phyloP scores from a whole-genome alignment of 92 coral and sea anemone genomes.

The Epizoanthus fatuus region DNA sequence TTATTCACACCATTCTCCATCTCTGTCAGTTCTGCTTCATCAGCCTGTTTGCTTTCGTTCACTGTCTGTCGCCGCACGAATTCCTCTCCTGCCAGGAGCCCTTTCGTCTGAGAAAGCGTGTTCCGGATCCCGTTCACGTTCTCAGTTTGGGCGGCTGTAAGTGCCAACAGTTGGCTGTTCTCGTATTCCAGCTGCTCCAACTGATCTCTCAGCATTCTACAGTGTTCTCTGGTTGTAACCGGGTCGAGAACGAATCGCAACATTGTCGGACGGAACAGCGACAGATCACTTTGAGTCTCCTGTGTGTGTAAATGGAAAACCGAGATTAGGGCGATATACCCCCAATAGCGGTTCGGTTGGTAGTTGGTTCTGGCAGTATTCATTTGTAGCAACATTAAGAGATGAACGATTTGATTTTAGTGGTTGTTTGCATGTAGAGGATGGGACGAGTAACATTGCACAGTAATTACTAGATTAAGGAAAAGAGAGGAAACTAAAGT shows the following conservation, averaged over 20 bases:
- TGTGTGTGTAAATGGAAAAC: neutral
- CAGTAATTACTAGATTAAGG: too few species aligned
- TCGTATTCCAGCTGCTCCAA: slow-evolving; percentile 11
- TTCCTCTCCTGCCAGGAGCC: neutral
- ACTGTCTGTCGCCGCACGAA: neutral
- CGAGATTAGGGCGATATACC: too few species aligned
- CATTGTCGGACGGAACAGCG: neutral
- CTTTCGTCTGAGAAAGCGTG: too few species aligned
- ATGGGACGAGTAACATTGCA: too few species aligned
- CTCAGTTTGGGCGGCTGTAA: neutral
- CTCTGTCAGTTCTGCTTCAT: neutral
- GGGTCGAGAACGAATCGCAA: slow-evolving; percentile 3
- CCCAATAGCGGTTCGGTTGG: too few species aligned
- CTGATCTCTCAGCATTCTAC: slow-evolving; percentile 6
- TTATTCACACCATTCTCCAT: too few species aligned
- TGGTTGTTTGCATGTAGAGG: too few species aligned
- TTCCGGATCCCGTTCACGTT: neutral
- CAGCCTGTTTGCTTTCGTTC: neutral
- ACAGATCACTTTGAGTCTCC: slow-evolving; percentile 1
- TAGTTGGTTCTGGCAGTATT: too few species aligned
- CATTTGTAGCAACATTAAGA: too few species aligned
- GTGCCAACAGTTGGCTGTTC: neutral
- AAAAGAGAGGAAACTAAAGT: too few species aligned
- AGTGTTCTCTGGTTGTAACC: slow-evolving; percentile 3
- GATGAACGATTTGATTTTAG: too few species aligned